Conservation (phyloP, 2,797 vertebrate species). For the Sparus aurata region DNA sequence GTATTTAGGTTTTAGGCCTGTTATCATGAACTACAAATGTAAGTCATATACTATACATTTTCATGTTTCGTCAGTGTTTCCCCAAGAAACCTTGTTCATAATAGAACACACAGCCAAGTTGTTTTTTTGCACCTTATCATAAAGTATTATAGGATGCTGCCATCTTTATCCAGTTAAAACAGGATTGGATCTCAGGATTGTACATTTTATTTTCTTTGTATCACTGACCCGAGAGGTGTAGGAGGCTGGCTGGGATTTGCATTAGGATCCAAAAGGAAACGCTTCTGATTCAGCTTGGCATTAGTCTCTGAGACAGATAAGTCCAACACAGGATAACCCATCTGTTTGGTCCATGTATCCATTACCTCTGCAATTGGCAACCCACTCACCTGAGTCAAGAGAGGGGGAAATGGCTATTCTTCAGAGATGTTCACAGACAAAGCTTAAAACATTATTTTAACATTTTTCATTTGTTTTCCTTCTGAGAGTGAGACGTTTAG, state of each 20-base stretch:
- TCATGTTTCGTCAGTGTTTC: no score
- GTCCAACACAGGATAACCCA: slow-evolving; percentile 94
- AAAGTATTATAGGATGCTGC: not conserved
- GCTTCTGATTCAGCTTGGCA: slow-evolving; percentile 84
- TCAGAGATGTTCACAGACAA: not conserved
- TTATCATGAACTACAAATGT: not conserved
- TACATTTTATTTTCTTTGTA: not conserved
- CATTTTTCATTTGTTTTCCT: not conserved
- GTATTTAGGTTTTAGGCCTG: not conserved
- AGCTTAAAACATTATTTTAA: not conserved
- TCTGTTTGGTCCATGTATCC: slow-evolving; percentile 98
- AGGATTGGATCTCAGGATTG: not conserved
- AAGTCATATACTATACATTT: not conserved
- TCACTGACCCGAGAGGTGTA: slow-evolving; percentile 75
- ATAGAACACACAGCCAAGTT: no score
- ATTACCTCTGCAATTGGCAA: slow-evolving; percentile 89
- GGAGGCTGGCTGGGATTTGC: slow-evolving; percentile 83
- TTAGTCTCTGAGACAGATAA: slow-evolving; percentile 65
- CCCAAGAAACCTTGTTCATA: no score
- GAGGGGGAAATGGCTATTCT: not conserved
- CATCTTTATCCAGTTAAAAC: not conserved
- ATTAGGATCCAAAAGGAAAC: slow-evolving; percentile 92
- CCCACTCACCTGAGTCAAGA: slow-evolving; percentile 86
- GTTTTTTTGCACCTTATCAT: no score
- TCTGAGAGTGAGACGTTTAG: not conserved